A percentile compares a stretch with the other conserved stretches of the same genome.
Evolutionary conservation across 2,113 vertebrate species (phyloP).

Genomic region (Chamaetylas fuelleborni): DNA sequence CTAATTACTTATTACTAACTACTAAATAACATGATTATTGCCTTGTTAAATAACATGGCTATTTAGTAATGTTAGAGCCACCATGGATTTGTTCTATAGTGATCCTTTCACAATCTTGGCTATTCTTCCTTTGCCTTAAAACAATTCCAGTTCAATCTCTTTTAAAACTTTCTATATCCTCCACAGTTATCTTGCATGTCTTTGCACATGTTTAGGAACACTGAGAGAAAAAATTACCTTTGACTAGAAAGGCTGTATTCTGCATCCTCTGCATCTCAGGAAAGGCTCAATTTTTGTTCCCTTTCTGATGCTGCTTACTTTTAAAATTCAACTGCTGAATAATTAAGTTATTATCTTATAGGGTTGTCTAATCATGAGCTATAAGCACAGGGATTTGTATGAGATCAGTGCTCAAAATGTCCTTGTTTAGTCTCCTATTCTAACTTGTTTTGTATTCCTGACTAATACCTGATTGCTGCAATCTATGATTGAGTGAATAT

Average conservation of each 20-base stretch:
- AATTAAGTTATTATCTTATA: background rate
- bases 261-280: background rate
- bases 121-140: background rate
- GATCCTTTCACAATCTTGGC: background rate
- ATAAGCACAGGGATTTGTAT: background rate
- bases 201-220: background rate
- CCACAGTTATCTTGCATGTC: background rate
- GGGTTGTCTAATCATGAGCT: background rate
- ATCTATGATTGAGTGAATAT: slow-evolving; percentile 26
- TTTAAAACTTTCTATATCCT: background rate
- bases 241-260: background rate
- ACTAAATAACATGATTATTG: background rate
- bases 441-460: slow-evolving; percentile 7
- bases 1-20: background rate
- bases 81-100: background rate
- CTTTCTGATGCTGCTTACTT: background rate
- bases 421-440: background rate
- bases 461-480: background rate
- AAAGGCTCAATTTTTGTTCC: background rate
- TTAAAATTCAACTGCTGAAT: background rate
- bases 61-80: background rate
- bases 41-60: background rate
- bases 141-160: background rate
- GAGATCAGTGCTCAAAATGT: background rate
- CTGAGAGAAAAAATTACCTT: background rate